Base-by-base conservation (phyloP, 2,888 invertebrate species). In the Andrena trimmerana region DNA sequence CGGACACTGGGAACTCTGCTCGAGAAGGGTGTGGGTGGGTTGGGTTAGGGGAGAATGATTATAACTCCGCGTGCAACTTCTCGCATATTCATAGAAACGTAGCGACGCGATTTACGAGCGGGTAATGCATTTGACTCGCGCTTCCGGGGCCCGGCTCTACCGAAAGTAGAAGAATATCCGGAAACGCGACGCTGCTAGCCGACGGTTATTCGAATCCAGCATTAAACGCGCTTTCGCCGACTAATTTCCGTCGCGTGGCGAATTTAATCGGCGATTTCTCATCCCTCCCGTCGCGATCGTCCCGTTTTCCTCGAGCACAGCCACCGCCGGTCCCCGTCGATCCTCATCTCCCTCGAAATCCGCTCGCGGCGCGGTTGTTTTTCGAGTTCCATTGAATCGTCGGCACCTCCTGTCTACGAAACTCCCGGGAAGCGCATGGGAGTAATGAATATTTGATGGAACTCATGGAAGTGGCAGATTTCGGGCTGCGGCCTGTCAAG, bases 41-140 rank as follows among this genome's bases (percentile, higher is more conserved):
- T 29, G 69, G 79, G 52, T 20, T 66, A 59, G 48, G 67, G 36
- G 72, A 72, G 69, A 54, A 81, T 73, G 84, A 83, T 88, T 88
- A 88, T 87, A 88, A 86, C 84, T 87, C 88, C 76, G 59, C 80
- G 62, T 29, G 65, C 82, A 57, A 78, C 75, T 88, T 76, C 78
- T 86, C 86, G 88, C 87, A 88, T 88, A 88, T 88, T 88, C 87
- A 88, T 88, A 83, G 72, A 86, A 84, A 81, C 80, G 82, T 72
- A 67, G 70, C 74, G 71, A 31, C 66, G 27, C 77, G 87, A 88
- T 88, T 88, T 86, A 88, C 85, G 88, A 72, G 76, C 79, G 78
- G 78, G 84, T 83, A 81, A 86, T 88, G 75, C 88, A 82, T 88
- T 84, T 86, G 71, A 74, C 78, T 79, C 73, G 67, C 68, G 48